Percentiles rank a stretch among this genome's conserved stretches.
phyloP scores from a whole-genome alignment of 2,113 vertebrate species.

The Poeciliopsis turrubarensis region DNA sequence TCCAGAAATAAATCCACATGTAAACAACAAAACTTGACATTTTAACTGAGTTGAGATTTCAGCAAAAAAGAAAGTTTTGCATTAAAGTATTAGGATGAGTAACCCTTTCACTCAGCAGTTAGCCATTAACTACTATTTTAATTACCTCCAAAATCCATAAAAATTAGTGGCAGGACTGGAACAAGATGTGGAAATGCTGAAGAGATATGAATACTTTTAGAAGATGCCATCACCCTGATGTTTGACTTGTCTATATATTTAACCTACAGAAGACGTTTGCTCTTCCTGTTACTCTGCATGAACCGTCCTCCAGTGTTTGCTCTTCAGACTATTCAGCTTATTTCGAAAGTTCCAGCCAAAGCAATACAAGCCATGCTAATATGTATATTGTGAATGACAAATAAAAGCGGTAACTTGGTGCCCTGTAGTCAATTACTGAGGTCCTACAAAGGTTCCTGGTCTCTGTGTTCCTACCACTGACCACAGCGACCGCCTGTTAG shows the following conservation, averaged over 20 bases:
- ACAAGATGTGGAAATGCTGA: neutral
- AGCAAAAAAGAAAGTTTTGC: too few relatives aligned
- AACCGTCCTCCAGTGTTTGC: neutral
- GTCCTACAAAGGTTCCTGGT: neutral
- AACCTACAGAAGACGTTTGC: neutral
- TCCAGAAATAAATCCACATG: too few relatives aligned
- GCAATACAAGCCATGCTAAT: neutral
- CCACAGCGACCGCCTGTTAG: slow-evolving; percentile 18
- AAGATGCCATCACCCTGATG: neutral
- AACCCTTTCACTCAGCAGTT: too few relatives aligned
- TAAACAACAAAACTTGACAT: too few relatives aligned
- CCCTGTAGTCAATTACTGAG: neutral
- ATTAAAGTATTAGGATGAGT: too few relatives aligned
- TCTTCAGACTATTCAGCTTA: slow-evolving; percentile 1
- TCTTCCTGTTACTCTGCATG: neutral
- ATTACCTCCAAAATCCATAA: too few relatives aligned
- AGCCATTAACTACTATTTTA: too few relatives aligned
- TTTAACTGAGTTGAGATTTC: too few relatives aligned
- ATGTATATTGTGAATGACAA: neutral
- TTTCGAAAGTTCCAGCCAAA: neutral
- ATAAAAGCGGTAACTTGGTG: neutral
- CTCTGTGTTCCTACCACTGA: neutral
- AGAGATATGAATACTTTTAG: neutral
- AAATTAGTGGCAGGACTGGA: neutral
- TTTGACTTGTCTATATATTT: neutral